Base-by-base conservation (phyloP, 2,797 vertebrate genomes). In the Neosilurus mollespiculum region DNA sequence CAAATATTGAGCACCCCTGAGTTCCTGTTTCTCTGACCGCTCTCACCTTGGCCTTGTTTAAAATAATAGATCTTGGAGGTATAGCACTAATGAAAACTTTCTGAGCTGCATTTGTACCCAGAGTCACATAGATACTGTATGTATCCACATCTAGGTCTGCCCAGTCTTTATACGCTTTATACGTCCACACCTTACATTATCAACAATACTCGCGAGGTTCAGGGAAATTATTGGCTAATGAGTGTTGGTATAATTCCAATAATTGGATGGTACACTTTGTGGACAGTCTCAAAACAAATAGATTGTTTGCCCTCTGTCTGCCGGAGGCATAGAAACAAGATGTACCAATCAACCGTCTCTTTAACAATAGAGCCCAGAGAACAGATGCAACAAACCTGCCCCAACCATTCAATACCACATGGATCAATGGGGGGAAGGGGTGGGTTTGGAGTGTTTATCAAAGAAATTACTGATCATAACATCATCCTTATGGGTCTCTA, bases 401-500 rank as follows among this genome's bases (percentile, higher is more conserved):
- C 69, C 78, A 49, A 72, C 54, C 67, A 81, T 83, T 81, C 77
- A 83, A 87, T 83, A 78, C 80, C 37, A 58, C 83, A 83, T 78
- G 22, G 62, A 22, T 77, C 30, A 49, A 8, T 37, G 26, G 43
- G 43, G 61, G 10, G 81, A 12, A 1, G 70, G 11, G 80, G 80
- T 51, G 80, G 49, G 83, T 87, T 84, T 85, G 85, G 87, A 79
- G 84, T 91, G 91, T 93, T 93, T 92, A 93, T 93, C 93, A 90
- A 88, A 91, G 90, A 91, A 92, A 92, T 91, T 92, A 92, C 91
- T 89, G 91, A 94, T 93, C 91, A 91, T 92, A 93, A 93, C 89
- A 91, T 93, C 91, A 89, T 88, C 90, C 91, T 94, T 93, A 93
- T 93, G 91, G 93, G 87, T 94, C 93, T 94, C 93, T 84, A 80